Percentiles rank a stretch among this genome's conserved stretches.
Evolutionary conservation across 92 coral and sea anemone genomes (phyloP).

Genomic region (Isaurus tuberculatus): DNA sequence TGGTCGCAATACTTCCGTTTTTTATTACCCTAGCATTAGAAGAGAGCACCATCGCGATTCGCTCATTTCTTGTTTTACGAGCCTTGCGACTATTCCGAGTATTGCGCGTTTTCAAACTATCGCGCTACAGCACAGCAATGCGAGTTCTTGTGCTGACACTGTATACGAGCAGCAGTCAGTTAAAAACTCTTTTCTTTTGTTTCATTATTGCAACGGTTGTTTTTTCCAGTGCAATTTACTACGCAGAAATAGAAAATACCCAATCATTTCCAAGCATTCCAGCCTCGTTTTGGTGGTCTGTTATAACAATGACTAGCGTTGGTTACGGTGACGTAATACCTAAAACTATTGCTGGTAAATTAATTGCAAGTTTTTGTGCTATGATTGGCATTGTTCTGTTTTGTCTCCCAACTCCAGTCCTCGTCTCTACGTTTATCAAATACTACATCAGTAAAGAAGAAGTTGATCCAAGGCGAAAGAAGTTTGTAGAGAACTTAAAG

Average conservation of each 20-base stretch:
- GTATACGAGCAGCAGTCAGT: constrained; percentile 81
- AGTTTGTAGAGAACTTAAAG: constrained; percentile 81
- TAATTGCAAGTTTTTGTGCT: constrained; percentile 85
- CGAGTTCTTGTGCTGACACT: constrained; percentile 77
- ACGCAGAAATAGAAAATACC: constrained; percentile 68
- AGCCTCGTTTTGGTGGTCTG: constrained; percentile 95
- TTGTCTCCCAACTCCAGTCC: constrained; percentile 94
- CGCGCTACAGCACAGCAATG: constrained; percentile 89
- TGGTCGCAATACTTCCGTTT: constrained; percentile 83
- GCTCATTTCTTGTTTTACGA: constrained; percentile 89
- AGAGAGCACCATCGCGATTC: constrained; percentile 65
- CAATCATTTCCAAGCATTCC: constrained; percentile 87
- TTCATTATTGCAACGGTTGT: constrained; percentile 70
- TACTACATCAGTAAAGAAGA: constrained; percentile 70
- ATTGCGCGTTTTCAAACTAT: constrained; percentile 85
- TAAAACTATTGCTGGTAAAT: constrained; percentile 71
- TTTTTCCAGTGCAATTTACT: constrained; percentile 92
- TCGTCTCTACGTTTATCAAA: constrained; percentile 85
- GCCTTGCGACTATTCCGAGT: constrained; percentile 91
- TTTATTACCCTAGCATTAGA: constrained; percentile 75
- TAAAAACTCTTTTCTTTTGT: constrained; percentile 77
- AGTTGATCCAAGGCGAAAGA: constrained; percentile 43
- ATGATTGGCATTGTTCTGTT: constrained; percentile 83
- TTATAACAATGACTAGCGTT: constrained; percentile 96
- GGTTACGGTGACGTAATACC: constrained; percentile 96